Conservation (phyloP, 2,113 vertebrate species). For the Stigmatopora nigra region DNA sequence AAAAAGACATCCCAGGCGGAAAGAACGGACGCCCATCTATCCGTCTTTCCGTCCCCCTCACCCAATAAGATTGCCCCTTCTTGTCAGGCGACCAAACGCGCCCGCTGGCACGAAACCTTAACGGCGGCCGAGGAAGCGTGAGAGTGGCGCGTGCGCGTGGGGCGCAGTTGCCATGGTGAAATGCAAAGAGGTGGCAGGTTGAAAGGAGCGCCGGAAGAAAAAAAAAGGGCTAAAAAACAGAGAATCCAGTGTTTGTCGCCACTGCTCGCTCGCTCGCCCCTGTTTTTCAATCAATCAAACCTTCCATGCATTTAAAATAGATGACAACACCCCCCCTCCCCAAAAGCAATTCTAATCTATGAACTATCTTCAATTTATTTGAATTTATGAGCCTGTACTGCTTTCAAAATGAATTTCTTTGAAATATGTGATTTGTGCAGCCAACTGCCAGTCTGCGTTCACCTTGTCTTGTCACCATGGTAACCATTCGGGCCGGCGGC, state of each 20-base stretch:
- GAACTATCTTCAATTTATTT: background rate
- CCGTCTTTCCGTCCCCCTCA: constrained; percentile 24
- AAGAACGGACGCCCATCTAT: constrained; percentile 13
- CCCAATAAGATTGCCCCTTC: constrained; percentile 44
- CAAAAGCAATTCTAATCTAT: constrained; percentile 35
- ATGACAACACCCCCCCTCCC: constrained; percentile 43
- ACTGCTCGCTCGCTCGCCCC: constrained; percentile 33
- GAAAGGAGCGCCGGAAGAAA: constrained; percentile 46
- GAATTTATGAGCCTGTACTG: constrained; percentile 7
- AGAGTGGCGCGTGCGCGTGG: constrained; percentile 33
- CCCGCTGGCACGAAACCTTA: constrained; percentile 50
- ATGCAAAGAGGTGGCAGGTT: constrained; percentile 67
- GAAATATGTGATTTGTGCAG: constrained; percentile 24
- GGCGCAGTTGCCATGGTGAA: constrained; percentile 67
- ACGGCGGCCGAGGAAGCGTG: constrained; percentile 43
- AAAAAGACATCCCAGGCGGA: background rate
- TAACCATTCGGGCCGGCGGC: constrained; percentile 50
- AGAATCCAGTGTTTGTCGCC: constrained; percentile 60
- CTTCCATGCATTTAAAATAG: constrained; percentile 31
- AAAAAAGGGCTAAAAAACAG: constrained; percentile 61
- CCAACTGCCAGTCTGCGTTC: constrained; percentile 23
- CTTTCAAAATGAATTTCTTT: constrained; percentile 16
- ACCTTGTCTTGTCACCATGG: constrained; percentile 52
- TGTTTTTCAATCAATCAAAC: constrained; percentile 56
- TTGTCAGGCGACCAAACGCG: constrained; percentile 57